These are phyloP conservation scores for Desmodus rotundus DNA, from an alignment of 2,113 vertebrate species.

Conservation along the genomic window DNA sequence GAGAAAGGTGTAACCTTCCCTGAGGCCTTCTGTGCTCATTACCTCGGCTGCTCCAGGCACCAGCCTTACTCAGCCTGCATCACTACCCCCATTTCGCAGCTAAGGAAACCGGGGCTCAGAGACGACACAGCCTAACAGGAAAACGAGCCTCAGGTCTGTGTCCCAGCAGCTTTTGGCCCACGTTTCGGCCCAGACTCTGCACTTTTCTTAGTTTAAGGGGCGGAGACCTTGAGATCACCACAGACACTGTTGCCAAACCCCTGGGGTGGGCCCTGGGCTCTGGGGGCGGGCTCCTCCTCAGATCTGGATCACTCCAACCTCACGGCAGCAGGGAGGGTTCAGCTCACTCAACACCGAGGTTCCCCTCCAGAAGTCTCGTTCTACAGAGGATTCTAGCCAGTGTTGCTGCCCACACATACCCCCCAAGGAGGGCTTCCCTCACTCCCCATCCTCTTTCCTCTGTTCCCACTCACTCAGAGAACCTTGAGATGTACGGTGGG, in stretches of 20 bases:
- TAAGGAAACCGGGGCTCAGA: background rate
- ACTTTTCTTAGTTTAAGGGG: background rate
- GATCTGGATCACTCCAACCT: background rate
- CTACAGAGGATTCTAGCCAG: background rate
- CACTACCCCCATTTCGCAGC: background rate
- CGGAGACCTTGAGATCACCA: background rate
- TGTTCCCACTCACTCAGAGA: background rate
- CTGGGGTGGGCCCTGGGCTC: background rate
- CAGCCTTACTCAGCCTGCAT: background rate
- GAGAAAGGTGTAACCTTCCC: background rate
- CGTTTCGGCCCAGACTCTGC: background rate
- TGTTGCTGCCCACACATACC: background rate
- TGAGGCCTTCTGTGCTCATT: background rate
- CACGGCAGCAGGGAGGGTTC: background rate
- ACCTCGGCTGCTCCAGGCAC: background rate
- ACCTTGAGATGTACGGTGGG: background rate
- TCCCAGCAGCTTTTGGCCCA: background rate
- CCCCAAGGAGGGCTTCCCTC: background rate
- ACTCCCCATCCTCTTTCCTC: background rate
- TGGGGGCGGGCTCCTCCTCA: background rate
- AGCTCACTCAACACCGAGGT: background rate
- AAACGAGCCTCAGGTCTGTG: background rate
- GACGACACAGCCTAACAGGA: background rate
- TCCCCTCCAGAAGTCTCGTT: background rate
- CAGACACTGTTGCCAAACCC: background rate